Percentiles rank a stretch among this genome's conserved stretches.
These are phyloP conservation scores for Caenorhabditis japonica DNA, from an alignment of 2,888 invertebrate genomes.

Conservation along the genomic window DNA sequence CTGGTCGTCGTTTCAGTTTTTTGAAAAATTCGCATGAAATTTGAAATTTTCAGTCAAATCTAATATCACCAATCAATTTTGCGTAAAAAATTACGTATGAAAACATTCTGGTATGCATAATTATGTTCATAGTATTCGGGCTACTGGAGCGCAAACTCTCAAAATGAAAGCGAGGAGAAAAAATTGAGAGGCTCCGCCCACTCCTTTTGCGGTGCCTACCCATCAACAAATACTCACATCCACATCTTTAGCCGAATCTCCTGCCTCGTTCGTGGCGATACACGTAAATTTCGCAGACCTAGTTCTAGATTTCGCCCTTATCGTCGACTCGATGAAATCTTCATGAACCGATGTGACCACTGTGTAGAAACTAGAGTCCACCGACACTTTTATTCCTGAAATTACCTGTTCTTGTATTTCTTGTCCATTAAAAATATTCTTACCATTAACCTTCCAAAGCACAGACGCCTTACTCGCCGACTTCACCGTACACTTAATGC, in stretches of 20 bases:
- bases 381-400: slow-evolving; percentile 46
- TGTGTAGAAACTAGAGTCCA: slow-evolving; percentile 61
- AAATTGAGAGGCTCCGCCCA: no score
- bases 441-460: slow-evolving; percentile 52
- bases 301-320: slow-evolving; percentile 60
- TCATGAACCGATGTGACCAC: slow-evolving; percentile 55
- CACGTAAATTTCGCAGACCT: slow-evolving; percentile 62
- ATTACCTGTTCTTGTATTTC: neutral
- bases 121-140: no score
- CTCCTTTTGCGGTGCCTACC: no score
- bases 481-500: slow-evolving; percentile 52
- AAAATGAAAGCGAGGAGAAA: no score
- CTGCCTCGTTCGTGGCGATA: slow-evolving; percentile 58
- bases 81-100: no score
- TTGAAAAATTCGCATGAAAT: no score
- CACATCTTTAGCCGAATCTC: slow-evolving; percentile 52
- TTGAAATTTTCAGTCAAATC: no score
- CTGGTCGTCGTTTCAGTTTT: no score
- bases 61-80: no score
- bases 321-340: slow-evolving; percentile 49
- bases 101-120: no score
- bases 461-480: slow-evolving; percentile 44
- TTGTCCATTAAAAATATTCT: no score
- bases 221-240: slow-evolving; percentile 40
- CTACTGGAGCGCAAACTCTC: no score